phyloP scores from a whole-genome alignment of 2,797 vertebrate species.

The Leucoraja ocellata region DNA sequence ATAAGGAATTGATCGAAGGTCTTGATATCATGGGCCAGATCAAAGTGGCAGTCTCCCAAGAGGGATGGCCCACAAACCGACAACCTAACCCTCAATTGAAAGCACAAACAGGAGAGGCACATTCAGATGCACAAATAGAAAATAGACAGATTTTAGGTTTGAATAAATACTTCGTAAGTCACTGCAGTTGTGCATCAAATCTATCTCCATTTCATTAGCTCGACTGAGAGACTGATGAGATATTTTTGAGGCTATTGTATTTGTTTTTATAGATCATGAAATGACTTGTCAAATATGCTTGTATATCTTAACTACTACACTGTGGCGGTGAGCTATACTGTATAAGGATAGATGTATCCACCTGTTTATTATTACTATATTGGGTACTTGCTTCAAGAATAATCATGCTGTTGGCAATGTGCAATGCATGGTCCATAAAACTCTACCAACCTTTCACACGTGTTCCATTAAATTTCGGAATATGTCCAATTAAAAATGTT shows the following conservation, averaged over 20 bases:
- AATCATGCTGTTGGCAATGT: slow-evolving; percentile 32
- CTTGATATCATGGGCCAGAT: too few relatives aligned
- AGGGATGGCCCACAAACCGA: too few relatives aligned
- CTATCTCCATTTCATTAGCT: neutral
- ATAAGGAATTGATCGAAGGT: too few relatives aligned
- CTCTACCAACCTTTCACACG: slow-evolving; percentile 15
- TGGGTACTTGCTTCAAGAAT: slow-evolving; percentile 20
- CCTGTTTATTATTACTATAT: slow-evolving; percentile 31
- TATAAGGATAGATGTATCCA: slow-evolving; percentile 36
- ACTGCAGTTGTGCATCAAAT: neutral
- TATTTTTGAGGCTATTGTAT: neutral
- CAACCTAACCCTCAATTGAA: neutral
- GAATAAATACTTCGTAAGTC: neutral
- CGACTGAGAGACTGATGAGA: slow-evolving; percentile 13
- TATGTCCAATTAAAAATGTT: neutral
- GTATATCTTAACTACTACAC: slow-evolving; percentile 18
- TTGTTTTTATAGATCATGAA: slow-evolving; percentile 31
- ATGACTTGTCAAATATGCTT: slow-evolving; percentile 24
- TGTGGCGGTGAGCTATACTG: slow-evolving; percentile 29
- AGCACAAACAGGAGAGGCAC: neutral
- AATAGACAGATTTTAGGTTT: neutral
- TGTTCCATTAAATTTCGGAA: slow-evolving; percentile 25
- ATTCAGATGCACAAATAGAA: neutral
- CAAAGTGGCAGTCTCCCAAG: too few relatives aligned
- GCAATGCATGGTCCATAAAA: slow-evolving; percentile 17